Evolutionary conservation across 1,140 invertebrate species (phyloP), one percentile per base, ranked within the genome.

Genomic region (Bicyclus anynana): DNA sequence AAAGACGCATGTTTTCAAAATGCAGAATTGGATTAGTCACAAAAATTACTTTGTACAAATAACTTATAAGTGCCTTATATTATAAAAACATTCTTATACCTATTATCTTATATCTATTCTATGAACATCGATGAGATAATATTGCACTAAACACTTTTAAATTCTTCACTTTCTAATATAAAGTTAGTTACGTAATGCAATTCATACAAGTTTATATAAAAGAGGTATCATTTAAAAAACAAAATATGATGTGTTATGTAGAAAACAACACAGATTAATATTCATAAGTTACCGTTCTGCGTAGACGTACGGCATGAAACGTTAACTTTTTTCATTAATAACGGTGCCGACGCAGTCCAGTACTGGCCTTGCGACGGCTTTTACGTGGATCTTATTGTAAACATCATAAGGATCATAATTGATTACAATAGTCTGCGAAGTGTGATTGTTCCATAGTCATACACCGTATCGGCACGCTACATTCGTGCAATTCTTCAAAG

Each of bases 391-490:
- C 42, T 44, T 20, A 44, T 44, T n/a, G 12, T 21, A n/a, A 14
- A n/a, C 9, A 10, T 9, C 16, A 2, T 44, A 44, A 20, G 20
- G 18, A 3, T 44, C 42, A 44, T 44, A 17, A 18, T 23, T 21
- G 5, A 21, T 20, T 6, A 9, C 21, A 10, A 5, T 40, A 21
- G 2, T 4, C 2, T 23, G 7, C 23, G 23, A 14, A 44, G 20
- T 42, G 37, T 42, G 38, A 58, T 58, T 58, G 48, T 58, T 53
- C 14, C 27, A 50, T 21, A 6, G 55, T 20, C 55, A n/a, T 18
- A 51, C 18, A 27, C 46, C 53, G 35, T 47, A 38, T 48, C 52
- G 51, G 38, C 54, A 53, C 38, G 56, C 40, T 59, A 64, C 29
- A 46, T 55, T 38, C 46, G 27, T 49, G 38, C 35, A 59, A 53